Conservation (phyloP, 2,888 invertebrate species). For the Conops quadrifasciatus region DNA sequence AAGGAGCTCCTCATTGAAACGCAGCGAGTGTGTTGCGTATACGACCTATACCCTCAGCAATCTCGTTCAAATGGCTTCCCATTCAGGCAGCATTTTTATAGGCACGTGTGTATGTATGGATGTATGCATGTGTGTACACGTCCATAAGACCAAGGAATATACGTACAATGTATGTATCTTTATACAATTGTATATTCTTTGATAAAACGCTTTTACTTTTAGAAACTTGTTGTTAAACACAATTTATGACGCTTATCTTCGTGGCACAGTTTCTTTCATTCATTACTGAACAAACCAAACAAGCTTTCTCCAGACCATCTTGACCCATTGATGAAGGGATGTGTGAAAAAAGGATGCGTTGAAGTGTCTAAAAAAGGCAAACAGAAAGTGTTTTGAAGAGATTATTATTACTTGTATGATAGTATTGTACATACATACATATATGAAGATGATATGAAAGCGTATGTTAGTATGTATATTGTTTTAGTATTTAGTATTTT, state of each 20-base stretch:
- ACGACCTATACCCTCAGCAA: too few relatives aligned
- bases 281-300: constrained; percentile 16
- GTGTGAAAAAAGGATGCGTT: neutral
- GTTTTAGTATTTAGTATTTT: too few relatives aligned
- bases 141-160: constrained; percentile 1
- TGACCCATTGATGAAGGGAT: neutral
- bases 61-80: too few relatives aligned
- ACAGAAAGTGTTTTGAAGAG: neutral
- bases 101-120: too few relatives aligned
- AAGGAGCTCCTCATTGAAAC: too few relatives aligned
- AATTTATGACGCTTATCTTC: constrained; percentile 28
- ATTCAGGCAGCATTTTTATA: too few relatives aligned
- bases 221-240: constrained; percentile 18
- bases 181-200: too few relatives aligned
- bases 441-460: too few relatives aligned
- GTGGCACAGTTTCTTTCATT: constrained; percentile 27
- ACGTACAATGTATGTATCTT: constrained; percentile 6
- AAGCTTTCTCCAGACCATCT: neutral
- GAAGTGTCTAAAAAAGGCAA: neutral
- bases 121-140: neutral
- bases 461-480: too few relatives aligned
- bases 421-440: neutral
- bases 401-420: neutral
- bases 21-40: too few relatives aligned
- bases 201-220: constrained; percentile 17